Percentiles rank a stretch among this genome's conserved stretches.
phyloP scores from a whole-genome alignment of 2,797 vertebrate genomes.

The Mus minutoides region DNA sequence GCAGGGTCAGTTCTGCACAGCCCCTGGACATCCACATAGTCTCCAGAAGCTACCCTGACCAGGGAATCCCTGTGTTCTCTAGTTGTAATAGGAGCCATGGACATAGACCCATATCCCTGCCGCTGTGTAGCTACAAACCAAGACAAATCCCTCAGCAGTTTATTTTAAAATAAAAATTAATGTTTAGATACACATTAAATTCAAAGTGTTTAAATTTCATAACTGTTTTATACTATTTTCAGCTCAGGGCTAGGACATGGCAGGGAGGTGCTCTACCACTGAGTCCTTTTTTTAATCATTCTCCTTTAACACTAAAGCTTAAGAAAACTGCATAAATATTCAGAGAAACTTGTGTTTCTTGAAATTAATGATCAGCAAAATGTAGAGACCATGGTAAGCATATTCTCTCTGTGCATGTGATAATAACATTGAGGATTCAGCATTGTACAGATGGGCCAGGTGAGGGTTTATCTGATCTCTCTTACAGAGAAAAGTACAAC shows the following conservation, averaged over 20 bases:
- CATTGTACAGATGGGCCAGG: neutral
- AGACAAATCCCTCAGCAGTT: neutral
- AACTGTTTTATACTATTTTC: neutral
- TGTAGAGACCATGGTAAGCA: neutral
- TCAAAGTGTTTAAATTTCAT: neutral
- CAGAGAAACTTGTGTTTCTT: neutral
- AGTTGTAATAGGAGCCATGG: neutral
- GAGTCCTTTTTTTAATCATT: neutral
- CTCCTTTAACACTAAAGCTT: conserved; percentile 16
- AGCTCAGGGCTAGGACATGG: neutral
- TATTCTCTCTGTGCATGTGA: neutral
- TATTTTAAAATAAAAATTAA: neutral
- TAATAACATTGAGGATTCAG: neutral
- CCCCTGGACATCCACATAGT: neutral
- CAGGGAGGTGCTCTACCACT: neutral
- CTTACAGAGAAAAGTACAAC: neutral
- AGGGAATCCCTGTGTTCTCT: neutral
- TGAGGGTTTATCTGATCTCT: neutral
- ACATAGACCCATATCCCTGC: neutral
- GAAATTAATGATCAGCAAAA: neutral
- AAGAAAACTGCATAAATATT: neutral
- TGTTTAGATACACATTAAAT: neutral
- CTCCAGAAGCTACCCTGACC: neutral
- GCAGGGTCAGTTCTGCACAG: neutral
- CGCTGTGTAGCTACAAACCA: neutral